Conservation (phyloP, 2,888 invertebrate species). For the Tipula helvola region DNA sequence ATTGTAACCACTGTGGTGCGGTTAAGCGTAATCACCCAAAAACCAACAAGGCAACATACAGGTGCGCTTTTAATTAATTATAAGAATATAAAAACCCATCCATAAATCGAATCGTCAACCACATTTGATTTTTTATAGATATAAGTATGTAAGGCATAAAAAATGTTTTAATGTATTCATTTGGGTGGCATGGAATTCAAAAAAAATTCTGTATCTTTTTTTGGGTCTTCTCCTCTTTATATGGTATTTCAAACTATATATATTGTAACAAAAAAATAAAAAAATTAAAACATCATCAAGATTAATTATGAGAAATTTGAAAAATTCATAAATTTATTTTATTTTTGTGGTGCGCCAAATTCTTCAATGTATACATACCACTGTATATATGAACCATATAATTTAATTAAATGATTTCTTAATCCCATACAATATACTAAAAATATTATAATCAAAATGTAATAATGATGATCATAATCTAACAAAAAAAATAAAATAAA, state of each 20-base stretch:
- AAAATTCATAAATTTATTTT: background rate
- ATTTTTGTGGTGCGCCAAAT: background rate
- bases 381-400: background rate
- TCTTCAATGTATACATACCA: background rate
- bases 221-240: background rate
- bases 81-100: background rate
- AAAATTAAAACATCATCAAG: background rate
- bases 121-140: background rate
- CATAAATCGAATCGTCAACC: background rate
- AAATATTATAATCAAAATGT: constrained; percentile 4
- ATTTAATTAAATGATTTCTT: background rate
- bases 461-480: background rate
- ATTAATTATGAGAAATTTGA: background rate
- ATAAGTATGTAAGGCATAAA: background rate
- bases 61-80: background rate
- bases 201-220: background rate
- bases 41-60: background rate
- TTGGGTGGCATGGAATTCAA: background rate
- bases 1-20: background rate
- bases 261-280: background rate
- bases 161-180: background rate
- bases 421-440: background rate
- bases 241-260: background rate
- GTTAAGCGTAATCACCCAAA: background rate
- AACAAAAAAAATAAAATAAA: background rate